These are phyloP conservation scores for Cynopterus brachyotis DNA, from an alignment of 2,113 vertebrate species.

Conservation along the genomic window DNA sequence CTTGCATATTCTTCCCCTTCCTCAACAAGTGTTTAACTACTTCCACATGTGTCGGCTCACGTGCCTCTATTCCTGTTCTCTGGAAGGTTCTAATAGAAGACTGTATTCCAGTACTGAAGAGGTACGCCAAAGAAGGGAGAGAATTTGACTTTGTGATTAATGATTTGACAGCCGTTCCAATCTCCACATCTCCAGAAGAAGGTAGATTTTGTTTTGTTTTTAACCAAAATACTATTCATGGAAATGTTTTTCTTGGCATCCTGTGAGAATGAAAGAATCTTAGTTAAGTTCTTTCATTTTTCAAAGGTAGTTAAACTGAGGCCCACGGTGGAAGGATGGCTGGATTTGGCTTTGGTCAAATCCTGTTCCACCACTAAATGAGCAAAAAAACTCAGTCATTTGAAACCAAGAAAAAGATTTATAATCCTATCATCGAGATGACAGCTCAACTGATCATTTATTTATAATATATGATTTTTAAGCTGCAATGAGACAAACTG, in stretches of 20 bases:
- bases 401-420: slow-evolving; percentile 28
- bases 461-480: slow-evolving; percentile 20
- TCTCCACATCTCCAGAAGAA: slow-evolving; percentile 97
- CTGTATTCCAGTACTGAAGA: slow-evolving; percentile 97
- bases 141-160: slow-evolving; percentile 99
- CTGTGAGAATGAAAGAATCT: background rate
- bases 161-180: slow-evolving; percentile 97
- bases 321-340: background rate
- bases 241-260: background rate
- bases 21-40: background rate
- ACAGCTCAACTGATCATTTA: background rate
- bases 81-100: slow-evolving; percentile 95
- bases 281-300: slow-evolving; percentile 2
- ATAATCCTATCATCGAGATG: background rate
- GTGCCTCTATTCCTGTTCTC: background rate
- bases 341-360: background rate
- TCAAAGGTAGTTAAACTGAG: background rate
- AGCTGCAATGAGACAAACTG: background rate
- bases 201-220: slow-evolving; percentile 81
- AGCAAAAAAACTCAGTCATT: background rate
- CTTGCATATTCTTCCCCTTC: background rate
- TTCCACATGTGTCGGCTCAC: background rate
- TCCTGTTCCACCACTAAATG: background rate
- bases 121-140: slow-evolving; percentile 95
- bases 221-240: background rate